phyloP scores from a whole-genome alignment of 1,140 invertebrate genomes.

The Aricia agestis region DNA sequence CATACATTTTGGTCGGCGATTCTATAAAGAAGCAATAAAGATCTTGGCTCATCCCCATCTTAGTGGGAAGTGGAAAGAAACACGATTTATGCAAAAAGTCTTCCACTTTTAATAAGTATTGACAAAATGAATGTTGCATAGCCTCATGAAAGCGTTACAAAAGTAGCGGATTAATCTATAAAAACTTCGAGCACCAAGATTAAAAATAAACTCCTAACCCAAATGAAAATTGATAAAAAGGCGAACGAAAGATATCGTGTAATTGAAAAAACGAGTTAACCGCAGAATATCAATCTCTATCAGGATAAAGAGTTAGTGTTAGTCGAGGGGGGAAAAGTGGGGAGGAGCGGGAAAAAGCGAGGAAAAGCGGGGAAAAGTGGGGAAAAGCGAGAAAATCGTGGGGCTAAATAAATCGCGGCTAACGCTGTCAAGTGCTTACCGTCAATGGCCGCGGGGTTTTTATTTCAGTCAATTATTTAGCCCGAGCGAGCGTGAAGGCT shows the following conservation, averaged over 20 bases:
- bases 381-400: conserved; percentile 12
- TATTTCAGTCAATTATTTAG: conserved; percentile 27
- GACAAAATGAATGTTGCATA: neutral
- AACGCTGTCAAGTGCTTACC: conserved; percentile 26
- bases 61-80: too few relatives aligned
- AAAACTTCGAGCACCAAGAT: neutral
- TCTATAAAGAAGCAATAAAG: too few relatives aligned
- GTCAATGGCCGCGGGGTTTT: conserved; percentile 28
- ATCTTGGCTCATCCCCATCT: too few relatives aligned
- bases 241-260: neutral
- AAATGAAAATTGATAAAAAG: neutral
- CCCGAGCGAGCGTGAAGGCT: conserved; percentile 23
- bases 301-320: conserved; percentile 15
- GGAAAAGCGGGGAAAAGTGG: neutral
- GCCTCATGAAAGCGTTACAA: neutral
- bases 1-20: too few relatives aligned
- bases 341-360: neutral
- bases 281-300: conserved; percentile 12
- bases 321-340: neutral
- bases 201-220: neutral
- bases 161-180: neutral
- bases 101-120: neutral
- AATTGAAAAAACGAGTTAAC: neutral
- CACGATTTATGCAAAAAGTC: neutral
- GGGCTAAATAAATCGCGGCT: conserved; percentile 21